These are phyloP conservation scores for Phalacrocorax aristotelis DNA, from an alignment of 2,113 vertebrate species.

Conservation along the genomic window DNA sequence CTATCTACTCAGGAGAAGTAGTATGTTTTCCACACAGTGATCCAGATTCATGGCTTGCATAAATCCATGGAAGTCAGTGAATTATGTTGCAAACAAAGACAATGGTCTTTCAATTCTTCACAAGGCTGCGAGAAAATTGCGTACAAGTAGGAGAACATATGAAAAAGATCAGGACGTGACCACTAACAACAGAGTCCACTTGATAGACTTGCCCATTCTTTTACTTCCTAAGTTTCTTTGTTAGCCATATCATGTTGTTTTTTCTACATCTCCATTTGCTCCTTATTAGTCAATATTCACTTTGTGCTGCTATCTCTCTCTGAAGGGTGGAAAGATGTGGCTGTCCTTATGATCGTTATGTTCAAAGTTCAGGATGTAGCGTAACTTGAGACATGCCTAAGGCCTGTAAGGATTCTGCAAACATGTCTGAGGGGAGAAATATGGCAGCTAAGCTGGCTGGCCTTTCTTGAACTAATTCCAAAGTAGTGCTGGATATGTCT, in stretches of 20 bases:
- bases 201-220: neutral
- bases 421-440: neutral
- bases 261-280: neutral
- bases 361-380: neutral
- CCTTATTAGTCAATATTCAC: neutral
- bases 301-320: neutral
- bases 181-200: neutral
- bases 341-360: neutral
- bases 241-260: neutral
- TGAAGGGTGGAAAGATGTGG: neutral
- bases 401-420: neutral
- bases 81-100: neutral
- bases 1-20: neutral
- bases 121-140: neutral
- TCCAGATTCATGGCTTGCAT: neutral
- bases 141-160: neutral
- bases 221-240: neutral
- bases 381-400: neutral
- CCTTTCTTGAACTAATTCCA: neutral
- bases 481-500: accelerated
- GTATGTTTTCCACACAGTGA: neutral
- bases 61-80: neutral
- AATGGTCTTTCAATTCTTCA: neutral
- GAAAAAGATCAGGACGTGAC: neutral
- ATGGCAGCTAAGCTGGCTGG: neutral